Conservation (phyloP, 2,888 invertebrate species). For the Calameuta filiformis region DNA sequence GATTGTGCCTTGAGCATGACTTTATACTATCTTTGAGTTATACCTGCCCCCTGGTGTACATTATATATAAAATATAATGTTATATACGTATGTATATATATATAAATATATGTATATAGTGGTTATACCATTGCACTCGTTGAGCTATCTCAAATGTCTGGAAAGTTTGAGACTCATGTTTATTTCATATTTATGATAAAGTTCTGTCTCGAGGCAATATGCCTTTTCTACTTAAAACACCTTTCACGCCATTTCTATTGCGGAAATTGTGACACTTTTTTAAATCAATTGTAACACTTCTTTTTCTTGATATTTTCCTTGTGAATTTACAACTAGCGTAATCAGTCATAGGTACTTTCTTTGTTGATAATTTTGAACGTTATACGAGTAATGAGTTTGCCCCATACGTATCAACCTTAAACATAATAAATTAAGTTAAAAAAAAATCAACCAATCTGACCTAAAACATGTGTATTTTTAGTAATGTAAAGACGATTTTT, state of each 20-base stretch:
- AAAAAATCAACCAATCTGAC: neutral
- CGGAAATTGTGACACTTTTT: neutral
- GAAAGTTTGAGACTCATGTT: slow-evolving; percentile 29
- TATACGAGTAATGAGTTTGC: neutral
- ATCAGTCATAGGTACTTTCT: neutral
- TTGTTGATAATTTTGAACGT: neutral
- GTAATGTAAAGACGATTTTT: neutral
- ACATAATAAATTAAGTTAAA: neutral
- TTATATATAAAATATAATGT: neutral
- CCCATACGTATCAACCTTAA: neutral
- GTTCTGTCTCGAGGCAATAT: neutral
- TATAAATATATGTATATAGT: neutral
- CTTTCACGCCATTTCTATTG: neutral
- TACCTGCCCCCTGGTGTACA: neutral
- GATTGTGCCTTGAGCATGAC: neutral
- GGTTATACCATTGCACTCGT: neutral
- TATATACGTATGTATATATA: neutral
- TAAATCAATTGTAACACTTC: neutral
- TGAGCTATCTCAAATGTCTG: slow-evolving; percentile 16
- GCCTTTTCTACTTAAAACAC: neutral
- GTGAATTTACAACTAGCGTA: neutral
- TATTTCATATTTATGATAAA: slow-evolving; percentile 26
- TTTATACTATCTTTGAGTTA: neutral
- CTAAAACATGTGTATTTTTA: neutral
- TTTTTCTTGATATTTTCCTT: neutral